These are phyloP conservation scores for Malthinus flaveolus DNA, from an alignment of 2,888 invertebrate genomes.

Conservation along the genomic window DNA sequence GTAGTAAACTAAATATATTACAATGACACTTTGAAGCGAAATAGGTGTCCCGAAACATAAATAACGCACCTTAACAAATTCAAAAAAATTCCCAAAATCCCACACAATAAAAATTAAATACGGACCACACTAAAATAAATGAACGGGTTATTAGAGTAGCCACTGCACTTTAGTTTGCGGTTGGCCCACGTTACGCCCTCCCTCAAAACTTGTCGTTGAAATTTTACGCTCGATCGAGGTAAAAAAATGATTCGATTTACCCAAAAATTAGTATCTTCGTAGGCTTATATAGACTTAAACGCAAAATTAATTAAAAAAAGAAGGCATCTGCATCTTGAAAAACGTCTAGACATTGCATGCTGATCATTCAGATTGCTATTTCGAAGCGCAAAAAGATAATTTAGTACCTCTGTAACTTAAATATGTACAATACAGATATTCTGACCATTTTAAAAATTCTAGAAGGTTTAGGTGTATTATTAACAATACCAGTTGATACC, in stretches of 20 bases:
- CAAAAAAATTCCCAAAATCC: not conserved
- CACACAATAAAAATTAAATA: conserved; percentile 13
- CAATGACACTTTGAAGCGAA: conserved; percentile 52
- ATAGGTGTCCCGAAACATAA: conserved; percentile 53
- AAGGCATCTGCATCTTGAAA: not conserved
- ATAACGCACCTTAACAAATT: conserved; percentile 40
- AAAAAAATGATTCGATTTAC: not conserved
- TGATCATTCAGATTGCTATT: conserved; percentile 6
- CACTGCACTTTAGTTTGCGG: conserved; percentile 52
- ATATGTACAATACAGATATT: conserved; percentile 10
- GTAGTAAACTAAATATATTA: conserved; percentile 51
- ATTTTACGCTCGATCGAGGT: conserved; percentile 42
- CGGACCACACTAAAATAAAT: conserved; percentile 40
- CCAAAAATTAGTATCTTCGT: not conserved
- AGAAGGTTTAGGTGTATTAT: conserved; percentile 1
- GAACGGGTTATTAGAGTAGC: conserved; percentile 50
- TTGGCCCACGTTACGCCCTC: conserved; percentile 49
- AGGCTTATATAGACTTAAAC: too few relatives aligned
- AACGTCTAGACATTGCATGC: conserved; percentile 13
- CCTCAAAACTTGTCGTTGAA: conserved; percentile 42
- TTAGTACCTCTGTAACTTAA: conserved; percentile 7
- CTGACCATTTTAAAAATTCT: conserved; percentile 4
- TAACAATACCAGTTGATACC: conserved; percentile 6
- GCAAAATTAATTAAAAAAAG: not conserved
- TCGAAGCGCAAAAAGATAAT: conserved; percentile 8